Evolutionary conservation across 2,113 vertebrate genomes (phyloP), one percentile per base, ranked within the genome.

Genomic region (Muntiacus muntjak): DNA sequence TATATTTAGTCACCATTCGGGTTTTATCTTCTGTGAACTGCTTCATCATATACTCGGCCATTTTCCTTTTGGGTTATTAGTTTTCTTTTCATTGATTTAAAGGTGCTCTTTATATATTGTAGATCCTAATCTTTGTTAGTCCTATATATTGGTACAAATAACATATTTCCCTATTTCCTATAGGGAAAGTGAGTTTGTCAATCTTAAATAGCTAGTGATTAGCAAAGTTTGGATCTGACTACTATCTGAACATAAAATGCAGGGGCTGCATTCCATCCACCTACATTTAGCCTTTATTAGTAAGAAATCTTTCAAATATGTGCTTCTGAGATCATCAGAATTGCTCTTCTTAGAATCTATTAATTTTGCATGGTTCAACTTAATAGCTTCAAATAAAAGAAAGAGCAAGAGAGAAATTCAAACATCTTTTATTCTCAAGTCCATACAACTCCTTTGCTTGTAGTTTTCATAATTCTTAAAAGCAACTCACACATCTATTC

Each of bases 381-480:
- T 84, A 94, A 62, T 81, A 78, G 57, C 19, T 87, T 87, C 82
- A 93, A 89, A 94, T 36, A 89, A 43, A 7, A 74, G n/a, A 74
- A 50, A 40, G 8, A 87, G 7, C 60, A 64, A 94, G 76, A 95
- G 5, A 85, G 23, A 91, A 91, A 89, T 54, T 97, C 78, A 93
- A 88, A 91, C 7, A 64, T 36, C 2, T 43, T 94, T 96, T 88
- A 85, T 64, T 85, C 57, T 97, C n/a, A 94, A 52, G 81, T 79
- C 55, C 26, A 47, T 76, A 64, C 16, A 93, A 74, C 36, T 74
- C 36, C 67, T 90, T 96, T 86, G 52, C 4, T 84, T 96, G 52
- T 83, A 87, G 71, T 84, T 92, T 71, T 85, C 92, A 76, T 91
- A 91, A 64, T 88, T 98, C 62, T 94, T n/a, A 96, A 88, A 84